These are phyloP conservation scores for Cryptocephalus moraei DNA, from an alignment of 2,888 invertebrate genomes.

Conservation along the genomic window DNA sequence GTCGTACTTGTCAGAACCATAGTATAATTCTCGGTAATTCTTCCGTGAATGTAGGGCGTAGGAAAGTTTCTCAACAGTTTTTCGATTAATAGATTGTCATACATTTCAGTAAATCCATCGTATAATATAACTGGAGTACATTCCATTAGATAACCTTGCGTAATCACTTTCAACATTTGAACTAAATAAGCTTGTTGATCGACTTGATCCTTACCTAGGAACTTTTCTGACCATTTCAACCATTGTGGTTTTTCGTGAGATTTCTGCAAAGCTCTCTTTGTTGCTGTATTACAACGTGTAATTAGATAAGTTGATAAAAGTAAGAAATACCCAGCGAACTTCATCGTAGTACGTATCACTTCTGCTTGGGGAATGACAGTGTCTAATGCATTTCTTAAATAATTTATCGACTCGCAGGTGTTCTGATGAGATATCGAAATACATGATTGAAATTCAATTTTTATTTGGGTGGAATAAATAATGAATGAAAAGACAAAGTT, in stretches of 20 bases:
- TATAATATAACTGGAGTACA: constrained; percentile 61
- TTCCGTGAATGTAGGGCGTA: constrained; percentile 51
- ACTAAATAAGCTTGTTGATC: constrained; percentile 52
- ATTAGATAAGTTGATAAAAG: too few species aligned
- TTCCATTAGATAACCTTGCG: constrained; percentile 47
- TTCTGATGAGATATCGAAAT: too few species aligned
- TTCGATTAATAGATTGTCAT: constrained; percentile 47
- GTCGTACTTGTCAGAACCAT: constrained; percentile 1
- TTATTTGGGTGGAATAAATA: too few species aligned
- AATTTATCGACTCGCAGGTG: too few species aligned
- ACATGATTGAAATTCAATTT: too few species aligned
- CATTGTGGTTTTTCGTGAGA: constrained; percentile 33
- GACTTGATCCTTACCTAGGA: constrained; percentile 21
- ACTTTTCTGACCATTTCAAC: constrained; percentile 32
- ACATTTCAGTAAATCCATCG: constrained; percentile 47
- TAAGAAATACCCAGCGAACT: too few species aligned
- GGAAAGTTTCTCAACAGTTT: constrained; percentile 48
- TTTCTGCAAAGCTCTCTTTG: constrained; percentile 32
- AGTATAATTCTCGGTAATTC: constrained; percentile 44
- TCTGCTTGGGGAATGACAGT: too few species aligned
- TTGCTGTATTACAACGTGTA: too few species aligned
- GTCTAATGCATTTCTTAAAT: too few species aligned
- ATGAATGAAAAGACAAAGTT: too few species aligned
- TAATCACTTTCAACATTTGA: constrained; percentile 48
- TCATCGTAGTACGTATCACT: too few species aligned